These are phyloP conservation scores for Lepisosteus oculatus DNA, from an alignment of 2,113 vertebrate species.

Conservation along the genomic window DNA sequence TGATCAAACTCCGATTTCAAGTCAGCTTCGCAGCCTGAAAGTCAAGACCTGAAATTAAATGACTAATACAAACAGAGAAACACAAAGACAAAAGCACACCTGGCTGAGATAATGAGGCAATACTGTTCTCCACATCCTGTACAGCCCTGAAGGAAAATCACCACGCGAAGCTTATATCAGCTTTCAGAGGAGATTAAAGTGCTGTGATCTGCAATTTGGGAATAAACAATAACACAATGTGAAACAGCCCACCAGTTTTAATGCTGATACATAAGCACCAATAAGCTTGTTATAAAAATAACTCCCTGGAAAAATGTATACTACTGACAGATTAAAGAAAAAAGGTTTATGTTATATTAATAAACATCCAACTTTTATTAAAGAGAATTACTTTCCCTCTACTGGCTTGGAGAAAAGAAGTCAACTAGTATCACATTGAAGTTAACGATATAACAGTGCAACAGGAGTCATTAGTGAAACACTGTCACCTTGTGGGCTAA, in stretches of 20 bases:
- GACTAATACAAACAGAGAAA: not conserved
- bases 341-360: not conserved
- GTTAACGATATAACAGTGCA: not conserved
- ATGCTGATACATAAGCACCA: slow-evolving; percentile 6
- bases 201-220: too few species aligned
- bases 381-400: not conserved
- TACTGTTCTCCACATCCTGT: slow-evolving; percentile 10
- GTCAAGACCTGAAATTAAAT: not conserved
- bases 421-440: not conserved
- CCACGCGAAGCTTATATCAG: not conserved
- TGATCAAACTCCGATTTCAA: not conserved
- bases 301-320: slow-evolving; percentile 5
- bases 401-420: not conserved
- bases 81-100: not conserved
- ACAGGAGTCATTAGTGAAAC: slow-evolving; percentile 9
- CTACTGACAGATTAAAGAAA: not conserved
- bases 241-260: not conserved
- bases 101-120: slow-evolving; percentile 3
- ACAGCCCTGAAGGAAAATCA: slow-evolving; percentile 20
- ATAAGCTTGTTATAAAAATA: not conserved
- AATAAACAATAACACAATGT: not conserved
- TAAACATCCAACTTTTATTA: not conserved
- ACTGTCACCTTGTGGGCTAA: slow-evolving; percentile 30
- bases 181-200: too few species aligned
- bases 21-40: not conserved